Base-by-base conservation (phyloP, 2,888 invertebrate species). In the Heteromurus nitidus region DNA sequence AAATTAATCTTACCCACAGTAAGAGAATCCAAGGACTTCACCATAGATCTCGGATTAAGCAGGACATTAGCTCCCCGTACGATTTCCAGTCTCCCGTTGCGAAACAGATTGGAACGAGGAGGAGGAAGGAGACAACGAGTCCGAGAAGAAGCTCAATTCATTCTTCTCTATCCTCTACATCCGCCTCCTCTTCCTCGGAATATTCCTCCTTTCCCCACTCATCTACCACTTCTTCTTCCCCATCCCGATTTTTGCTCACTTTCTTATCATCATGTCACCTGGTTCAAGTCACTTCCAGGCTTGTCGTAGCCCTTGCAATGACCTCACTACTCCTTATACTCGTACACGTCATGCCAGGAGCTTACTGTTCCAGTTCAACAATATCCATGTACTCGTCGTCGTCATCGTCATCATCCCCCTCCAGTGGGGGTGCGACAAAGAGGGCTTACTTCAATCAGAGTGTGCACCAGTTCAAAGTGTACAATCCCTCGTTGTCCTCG, bases 251-350 rank as follows among this genome's bases (percentile, higher is more conserved):
- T 69, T 82, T 76, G 75, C 75, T 76, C 75, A 75, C 82, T 64
- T 82, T 76, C 65, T 72, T 76, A 70, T 82, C 75, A 65, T 64
- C 82, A 53, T 47, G 69, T 70, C 64, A 74, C 82, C 79, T 82
- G 70, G 79, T 82, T 65, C 74, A 69, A 58, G 82, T 70, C 64
- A 80, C 80, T 50, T 79, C 82, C 67, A 62, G 79, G 65, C 76
- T 82, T 73, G 65, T 82, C 82, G 82, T 82, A 82, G 82, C 82
- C 82, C 80, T 82, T 55, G 79, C 80, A 68, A 75, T 80, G 77
- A 74, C 82, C 69, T 74, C 79, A 80, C 79, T 80, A 74, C 75
- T 76, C 55, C 77, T 79, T 42, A 58, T 79, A 64, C 82, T 79
- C 47, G 72, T 72, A 64, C 70, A 79, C 79, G 79, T 79, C 79